phyloP scores from a whole-genome alignment of 2,797 vertebrate species.

The Mionectes olivaceus region DNA sequence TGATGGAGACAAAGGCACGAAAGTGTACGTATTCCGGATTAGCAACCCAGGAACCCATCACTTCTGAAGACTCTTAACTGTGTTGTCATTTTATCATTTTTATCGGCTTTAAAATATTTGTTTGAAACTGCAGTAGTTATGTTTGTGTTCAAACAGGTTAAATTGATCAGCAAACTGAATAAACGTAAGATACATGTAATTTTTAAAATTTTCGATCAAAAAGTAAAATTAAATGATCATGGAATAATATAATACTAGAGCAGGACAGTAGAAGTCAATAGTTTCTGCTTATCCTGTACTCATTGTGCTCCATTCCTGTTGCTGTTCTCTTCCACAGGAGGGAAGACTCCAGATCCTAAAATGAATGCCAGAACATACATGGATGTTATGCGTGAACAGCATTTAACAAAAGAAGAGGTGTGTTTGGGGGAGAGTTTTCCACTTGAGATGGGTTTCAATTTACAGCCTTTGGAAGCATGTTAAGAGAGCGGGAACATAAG shows the following conservation, averaged over 20 bases:
- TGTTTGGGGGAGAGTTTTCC: neutral
- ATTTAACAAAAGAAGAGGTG: slow-evolving; percentile 98
- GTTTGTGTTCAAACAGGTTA: slow-evolving; percentile 89
- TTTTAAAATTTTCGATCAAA: slow-evolving; percentile 77
- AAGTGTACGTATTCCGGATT: slow-evolving; percentile 99
- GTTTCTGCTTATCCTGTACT: slow-evolving; percentile 77
- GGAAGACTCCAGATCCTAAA: slow-evolving; percentile 99
- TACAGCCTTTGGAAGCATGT: neutral
- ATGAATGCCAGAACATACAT: slow-evolving; percentile 97
- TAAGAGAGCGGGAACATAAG: neutral
- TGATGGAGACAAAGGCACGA: slow-evolving; percentile 99
- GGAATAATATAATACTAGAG: slow-evolving; percentile 80
- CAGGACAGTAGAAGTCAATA: slow-evolving; percentile 78
- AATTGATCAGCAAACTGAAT: slow-evolving; percentile 87
- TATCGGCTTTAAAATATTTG: slow-evolving; percentile 89
- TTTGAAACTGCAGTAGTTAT: slow-evolving; percentile 86
- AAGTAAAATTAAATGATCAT: slow-evolving; percentile 82
- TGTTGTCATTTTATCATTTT: slow-evolving; percentile 92
- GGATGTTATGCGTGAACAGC: slow-evolving; percentile 99
- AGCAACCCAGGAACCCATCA: slow-evolving; percentile 99
- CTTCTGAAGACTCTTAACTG: slow-evolving; percentile 98
- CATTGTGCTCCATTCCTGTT: slow-evolving; percentile 90
- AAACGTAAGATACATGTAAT: slow-evolving; percentile 85
- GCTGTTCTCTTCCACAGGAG: slow-evolving; percentile 97
- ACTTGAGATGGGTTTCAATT: neutral